Evolutionary conservation across 2,113 vertebrate species (phyloP).

Genomic region (Falcunculus frontatus): DNA sequence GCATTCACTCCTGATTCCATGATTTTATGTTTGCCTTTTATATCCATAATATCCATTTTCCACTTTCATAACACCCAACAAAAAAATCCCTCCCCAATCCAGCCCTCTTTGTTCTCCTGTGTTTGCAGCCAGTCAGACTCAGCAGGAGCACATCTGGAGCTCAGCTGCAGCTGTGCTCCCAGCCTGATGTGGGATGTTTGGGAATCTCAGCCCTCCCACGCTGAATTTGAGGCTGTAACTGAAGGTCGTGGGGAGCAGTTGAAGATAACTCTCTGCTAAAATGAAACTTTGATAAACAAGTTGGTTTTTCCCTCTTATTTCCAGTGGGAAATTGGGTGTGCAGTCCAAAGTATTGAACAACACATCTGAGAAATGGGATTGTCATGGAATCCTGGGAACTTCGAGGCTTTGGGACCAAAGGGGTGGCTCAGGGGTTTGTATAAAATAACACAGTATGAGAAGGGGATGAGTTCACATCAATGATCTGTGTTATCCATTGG

Average conservation of each 20-base stretch:
- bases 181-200: not conserved
- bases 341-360: not conserved
- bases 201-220: not conserved
- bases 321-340: not conserved
- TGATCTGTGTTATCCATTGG: not conserved
- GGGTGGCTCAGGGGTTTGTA: not conserved
- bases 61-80: not conserved
- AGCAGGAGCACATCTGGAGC: conserved; percentile 33
- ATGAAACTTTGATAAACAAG: not conserved
- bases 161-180: not conserved
- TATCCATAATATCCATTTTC: not conserved
- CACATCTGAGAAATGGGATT: not conserved
- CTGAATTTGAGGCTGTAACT: not conserved
- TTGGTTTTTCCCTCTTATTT: not conserved
- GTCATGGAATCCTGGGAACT: not conserved
- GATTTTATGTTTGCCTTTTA: conserved; percentile 52
- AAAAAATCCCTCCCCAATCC: not conserved
- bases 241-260: not conserved
- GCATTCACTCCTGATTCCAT: conserved; percentile 43
- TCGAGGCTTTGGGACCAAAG: not conserved
- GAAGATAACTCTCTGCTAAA: not conserved
- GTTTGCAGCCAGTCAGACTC: not conserved
- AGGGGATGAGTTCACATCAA: not conserved
- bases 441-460: not conserved
- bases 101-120: not conserved